Percentiles rank a stretch among this genome's conserved stretches.
These are phyloP conservation scores for Chaetodon auriga DNA, from an alignment of 2,113 vertebrate genomes.

Conservation along the genomic window DNA sequence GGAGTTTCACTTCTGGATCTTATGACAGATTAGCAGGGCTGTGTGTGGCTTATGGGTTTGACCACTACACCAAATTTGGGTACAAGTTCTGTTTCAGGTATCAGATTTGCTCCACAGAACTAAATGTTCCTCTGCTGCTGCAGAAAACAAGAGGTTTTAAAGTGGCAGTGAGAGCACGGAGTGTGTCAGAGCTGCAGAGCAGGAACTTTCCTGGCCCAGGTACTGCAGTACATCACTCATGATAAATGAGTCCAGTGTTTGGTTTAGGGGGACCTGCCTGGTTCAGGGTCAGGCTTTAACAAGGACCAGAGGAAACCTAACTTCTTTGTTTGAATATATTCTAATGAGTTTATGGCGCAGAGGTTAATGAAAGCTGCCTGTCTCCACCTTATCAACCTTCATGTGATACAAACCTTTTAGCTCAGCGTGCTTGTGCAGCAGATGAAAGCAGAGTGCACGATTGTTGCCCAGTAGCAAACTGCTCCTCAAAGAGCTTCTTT, in stretches of 20 bases:
- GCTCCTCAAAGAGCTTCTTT: neutral
- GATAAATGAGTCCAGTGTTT: neutral
- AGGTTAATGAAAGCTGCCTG: neutral
- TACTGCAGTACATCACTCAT: neutral
- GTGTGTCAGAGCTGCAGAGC: neutral
- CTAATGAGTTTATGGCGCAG: neutral
- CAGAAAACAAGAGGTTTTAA: neutral
- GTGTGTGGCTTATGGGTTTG: neutral
- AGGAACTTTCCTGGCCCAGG: conserved; percentile 11
- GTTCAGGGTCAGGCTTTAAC: conserved; percentile 5
- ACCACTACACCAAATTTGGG: neutral
- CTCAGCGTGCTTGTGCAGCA: neutral
- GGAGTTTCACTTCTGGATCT: neutral
- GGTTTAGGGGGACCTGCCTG: neutral
- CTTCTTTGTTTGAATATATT: neutral
- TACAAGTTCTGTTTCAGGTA: neutral
- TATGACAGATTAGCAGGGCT: neutral
- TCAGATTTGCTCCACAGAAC: neutral
- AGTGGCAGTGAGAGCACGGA: neutral
- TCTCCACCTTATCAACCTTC: neutral
- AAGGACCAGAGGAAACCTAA: neutral
- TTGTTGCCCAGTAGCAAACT: neutral
- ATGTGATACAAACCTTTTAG: neutral
- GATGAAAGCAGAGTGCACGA: conserved; percentile 1
- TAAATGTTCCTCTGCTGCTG: neutral